A percentile compares a stretch with the other conserved stretches of the same genome.
Evolutionary conservation across 2,797 vertebrate genomes (phyloP).

Genomic region (Amblyraja radiata): DNA sequence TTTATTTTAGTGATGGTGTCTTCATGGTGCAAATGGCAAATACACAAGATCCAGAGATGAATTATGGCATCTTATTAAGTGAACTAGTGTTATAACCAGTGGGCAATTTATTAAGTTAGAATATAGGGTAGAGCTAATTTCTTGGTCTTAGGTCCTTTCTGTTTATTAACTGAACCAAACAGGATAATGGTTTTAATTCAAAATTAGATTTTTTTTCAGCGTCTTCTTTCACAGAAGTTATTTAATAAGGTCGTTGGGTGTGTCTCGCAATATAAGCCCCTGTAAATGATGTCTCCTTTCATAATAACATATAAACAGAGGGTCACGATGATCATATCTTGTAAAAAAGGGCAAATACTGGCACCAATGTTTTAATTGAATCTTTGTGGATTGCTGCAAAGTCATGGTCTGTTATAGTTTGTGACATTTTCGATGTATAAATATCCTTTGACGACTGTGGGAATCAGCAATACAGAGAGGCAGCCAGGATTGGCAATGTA

Average conservation of each 20-base stretch:
- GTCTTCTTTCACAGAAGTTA: conserved; percentile 7
- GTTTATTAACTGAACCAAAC: background rate
- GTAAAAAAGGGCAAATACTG: background rate
- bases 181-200: background rate
- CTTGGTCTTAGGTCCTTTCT: conserved; percentile 3
- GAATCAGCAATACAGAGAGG: background rate
- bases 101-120: background rate
- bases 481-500: background rate
- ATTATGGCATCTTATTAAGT: background rate
- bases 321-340: background rate
- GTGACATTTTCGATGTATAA: background rate
- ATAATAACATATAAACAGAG: conserved; percentile 15
- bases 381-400: conserved; percentile 26
- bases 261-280: background rate
- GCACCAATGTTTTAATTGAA: background rate
- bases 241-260: conserved; percentile 16
- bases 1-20: background rate
- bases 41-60: background rate
- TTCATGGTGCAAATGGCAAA: too few species aligned
- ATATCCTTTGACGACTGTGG: background rate
- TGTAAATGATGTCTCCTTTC: background rate
- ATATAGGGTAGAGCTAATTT: background rate
- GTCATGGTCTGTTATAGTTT: background rate
- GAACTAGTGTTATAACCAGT: background rate
- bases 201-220: background rate